These are phyloP conservation scores for Kradibia gibbosae DNA, from an alignment of 1,140 invertebrate genomes.

Conservation along the genomic window DNA sequence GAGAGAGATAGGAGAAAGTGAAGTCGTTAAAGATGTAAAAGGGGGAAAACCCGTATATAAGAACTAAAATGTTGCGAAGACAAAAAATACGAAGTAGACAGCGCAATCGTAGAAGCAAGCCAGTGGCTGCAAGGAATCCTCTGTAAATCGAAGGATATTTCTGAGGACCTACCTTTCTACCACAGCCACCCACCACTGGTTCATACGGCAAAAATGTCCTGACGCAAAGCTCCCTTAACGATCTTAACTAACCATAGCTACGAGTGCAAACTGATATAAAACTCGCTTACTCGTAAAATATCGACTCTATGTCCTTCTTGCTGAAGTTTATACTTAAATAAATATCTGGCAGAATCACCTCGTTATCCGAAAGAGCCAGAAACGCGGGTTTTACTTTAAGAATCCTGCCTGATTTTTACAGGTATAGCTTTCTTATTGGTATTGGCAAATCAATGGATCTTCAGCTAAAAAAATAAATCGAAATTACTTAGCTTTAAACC, in stretches of 20 bases:
- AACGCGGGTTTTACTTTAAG: conserved; percentile 8
- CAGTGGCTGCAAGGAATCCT: conserved; percentile 25
- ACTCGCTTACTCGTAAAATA: conserved; percentile 56
- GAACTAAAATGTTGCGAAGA: conserved; percentile 14
- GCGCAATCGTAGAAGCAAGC: background rate
- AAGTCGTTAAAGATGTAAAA: no score
- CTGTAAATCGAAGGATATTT: conserved; percentile 42
- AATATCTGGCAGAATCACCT: conserved; percentile 56
- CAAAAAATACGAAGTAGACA: background rate
- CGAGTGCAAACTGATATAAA: conserved; percentile 47
- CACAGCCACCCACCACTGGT: background rate
- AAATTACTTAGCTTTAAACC: background rate
- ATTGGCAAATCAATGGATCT: background rate
- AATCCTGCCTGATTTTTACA: background rate
- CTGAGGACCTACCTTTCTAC: background rate
- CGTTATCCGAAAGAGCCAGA: conserved; percentile 39
- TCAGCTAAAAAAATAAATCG: background rate
- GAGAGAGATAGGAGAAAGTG: background rate
- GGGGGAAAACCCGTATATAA: background rate
- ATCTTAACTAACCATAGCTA: conserved; percentile 38
- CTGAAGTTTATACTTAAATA: conserved; percentile 54
- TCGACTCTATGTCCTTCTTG: conserved; percentile 35
- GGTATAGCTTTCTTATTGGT: background rate
- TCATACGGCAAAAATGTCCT: conserved; percentile 20
- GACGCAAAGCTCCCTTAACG: conserved; percentile 17